A percentile compares a stretch with the other conserved stretches of the same genome.
Conservation (phyloP, 1,140 invertebrate species). For the Zeugodacus cucurbitae region DNA sequence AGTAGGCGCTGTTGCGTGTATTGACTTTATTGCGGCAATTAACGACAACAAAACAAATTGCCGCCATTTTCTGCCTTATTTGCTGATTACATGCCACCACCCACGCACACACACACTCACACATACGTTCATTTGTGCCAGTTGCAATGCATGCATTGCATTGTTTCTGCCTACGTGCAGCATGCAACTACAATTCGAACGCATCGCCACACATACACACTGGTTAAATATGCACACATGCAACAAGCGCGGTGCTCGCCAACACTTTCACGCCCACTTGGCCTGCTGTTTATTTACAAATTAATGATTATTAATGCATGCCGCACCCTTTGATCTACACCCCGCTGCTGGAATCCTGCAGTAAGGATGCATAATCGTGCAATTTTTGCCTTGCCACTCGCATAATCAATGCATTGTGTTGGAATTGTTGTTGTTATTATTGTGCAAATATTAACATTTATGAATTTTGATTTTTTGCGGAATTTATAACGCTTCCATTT, state of each 20-base stretch:
- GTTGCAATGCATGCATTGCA: neutral
- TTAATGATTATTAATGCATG: constrained; percentile 30
- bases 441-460: neutral
- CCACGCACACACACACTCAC: neutral
- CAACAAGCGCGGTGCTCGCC: neutral
- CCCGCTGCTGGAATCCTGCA: too few relatives aligned
- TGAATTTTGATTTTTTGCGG: neutral
- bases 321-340: neutral
- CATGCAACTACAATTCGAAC: neutral
- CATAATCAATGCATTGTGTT: neutral
- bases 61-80: constrained; percentile 29
- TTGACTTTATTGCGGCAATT: constrained; percentile 29
- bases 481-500: neutral
- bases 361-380: neutral
- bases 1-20: neutral
- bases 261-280: neutral
- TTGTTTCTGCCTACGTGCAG: neutral
- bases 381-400: neutral
- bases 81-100: neutral
- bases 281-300: constrained; percentile 20
- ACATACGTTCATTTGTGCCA: neutral
- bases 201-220: neutral
- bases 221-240: neutral
- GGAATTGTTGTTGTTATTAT: neutral
- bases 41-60: constrained; percentile 26